Evolutionary conservation across 2,113 vertebrate genomes (phyloP), one percentile per base, ranked within the genome.

Genomic region (Channa maculata): DNA sequence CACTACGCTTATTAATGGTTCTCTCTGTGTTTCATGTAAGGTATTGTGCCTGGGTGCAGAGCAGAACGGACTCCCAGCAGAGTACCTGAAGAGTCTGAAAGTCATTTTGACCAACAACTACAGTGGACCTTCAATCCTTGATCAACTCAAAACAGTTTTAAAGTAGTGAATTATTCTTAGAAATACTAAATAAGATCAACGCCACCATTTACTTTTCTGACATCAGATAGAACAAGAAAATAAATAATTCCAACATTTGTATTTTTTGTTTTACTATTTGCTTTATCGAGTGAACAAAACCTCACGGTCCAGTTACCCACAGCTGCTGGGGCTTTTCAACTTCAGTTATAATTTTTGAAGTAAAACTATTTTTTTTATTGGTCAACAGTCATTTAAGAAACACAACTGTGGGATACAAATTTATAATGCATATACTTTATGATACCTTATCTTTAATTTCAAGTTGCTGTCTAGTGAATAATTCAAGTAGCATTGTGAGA

Each of bases 41-140:
- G 96, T 98, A 59, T 91, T 98, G 80, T 97, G 96, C 89, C 78
- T 95, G 88, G 97, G 98, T 10, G 97, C 97, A 8, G 91, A 95
- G 89, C 95, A 97, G 93, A 96, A 95, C 6, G 86, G 90, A 69
- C 94, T 98, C 80, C 97, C 97, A 1, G 0, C 46, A 55, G 93
- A 96, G 3, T 98, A 98, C 84, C 88, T 94, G 67, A 92, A 94
- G 88, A 95, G 89, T 70, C 93, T 99, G 88, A 84, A 95, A 76
- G 92, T 90, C 24, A 78, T 98, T 88, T 78, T 95, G 80, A 93
- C 96, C n/a, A 98, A 97, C 87, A 91, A 95, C 89, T 98, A 96
- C 90, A 92, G 75, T 48, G 96, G 96, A 6, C 89, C 89, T 0
- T 91, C 93, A 0, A 0, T 91, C 12, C 77, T 94, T 2, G 92